A percentile compares a stretch with the other conserved stretches of the same genome.
phyloP scores from a whole-genome alignment of 2,888 invertebrate species.

The Limenitis camilla region DNA sequence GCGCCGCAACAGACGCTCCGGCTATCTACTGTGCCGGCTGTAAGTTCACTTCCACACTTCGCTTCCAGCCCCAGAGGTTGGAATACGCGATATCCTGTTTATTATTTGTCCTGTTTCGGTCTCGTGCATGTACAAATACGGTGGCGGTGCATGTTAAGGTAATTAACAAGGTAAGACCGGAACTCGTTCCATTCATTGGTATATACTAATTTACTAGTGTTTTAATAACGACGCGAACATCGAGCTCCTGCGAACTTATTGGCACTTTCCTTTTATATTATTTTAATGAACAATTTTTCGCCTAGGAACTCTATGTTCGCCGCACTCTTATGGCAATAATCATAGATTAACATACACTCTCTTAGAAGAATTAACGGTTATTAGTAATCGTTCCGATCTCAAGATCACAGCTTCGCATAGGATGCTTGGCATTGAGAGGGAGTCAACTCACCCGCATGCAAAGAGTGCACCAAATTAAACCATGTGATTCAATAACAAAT shows the following conservation, averaged over 20 bases:
- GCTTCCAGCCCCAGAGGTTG: conserved; percentile 33
- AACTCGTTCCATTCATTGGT: conserved; percentile 10
- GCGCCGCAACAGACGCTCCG: conserved; percentile 83
- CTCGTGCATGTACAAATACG: conserved; percentile 56
- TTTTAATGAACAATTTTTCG: not conserved
- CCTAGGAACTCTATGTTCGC: conserved; percentile 4
- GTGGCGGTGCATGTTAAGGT: conserved; percentile 60
- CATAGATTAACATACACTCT: conserved; percentile 5
- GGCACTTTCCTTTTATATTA: not conserved
- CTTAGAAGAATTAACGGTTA: not conserved
- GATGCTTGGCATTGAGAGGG: conserved; percentile 2
- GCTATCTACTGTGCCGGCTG: conserved; percentile 90
- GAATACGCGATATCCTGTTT: conserved; percentile 27
- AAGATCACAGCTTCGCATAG: conserved; percentile 14
- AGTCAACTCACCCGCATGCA: conserved; percentile 10
- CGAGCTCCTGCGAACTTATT: not conserved
- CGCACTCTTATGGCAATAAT: conserved; percentile 3
- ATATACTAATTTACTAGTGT: conserved; percentile 8
- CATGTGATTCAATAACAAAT: not conserved
- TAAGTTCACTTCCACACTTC: conserved; percentile 79
- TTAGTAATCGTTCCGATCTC: conserved; percentile 1
- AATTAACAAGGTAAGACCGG: conserved; percentile 54
- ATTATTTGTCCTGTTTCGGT: conserved; percentile 42
- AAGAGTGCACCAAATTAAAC: not conserved
- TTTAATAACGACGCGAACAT: conserved; percentile 4